Conservation (phyloP, 2,113 vertebrate species). For the Ramphastos sulfuratus region DNA sequence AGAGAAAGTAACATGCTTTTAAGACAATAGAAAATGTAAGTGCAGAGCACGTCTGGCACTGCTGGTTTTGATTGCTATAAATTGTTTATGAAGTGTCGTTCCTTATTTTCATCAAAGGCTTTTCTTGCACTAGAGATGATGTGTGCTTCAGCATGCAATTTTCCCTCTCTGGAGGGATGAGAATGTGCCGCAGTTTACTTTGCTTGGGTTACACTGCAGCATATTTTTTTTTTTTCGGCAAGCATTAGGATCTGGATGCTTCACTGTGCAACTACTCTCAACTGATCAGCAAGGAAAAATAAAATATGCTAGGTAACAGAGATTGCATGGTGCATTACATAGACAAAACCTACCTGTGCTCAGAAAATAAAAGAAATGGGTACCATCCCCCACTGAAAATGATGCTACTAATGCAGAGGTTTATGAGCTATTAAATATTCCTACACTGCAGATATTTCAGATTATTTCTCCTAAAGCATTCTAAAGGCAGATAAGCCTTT, state of each 20-base stretch:
- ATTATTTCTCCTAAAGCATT: not conserved
- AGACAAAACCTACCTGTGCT: not conserved
- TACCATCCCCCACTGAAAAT: slow-evolving; percentile 13
- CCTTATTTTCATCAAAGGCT: slow-evolving; percentile 26
- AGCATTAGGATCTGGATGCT: not conserved
- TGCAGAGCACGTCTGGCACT: not conserved
- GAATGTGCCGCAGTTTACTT: slow-evolving; percentile 31
- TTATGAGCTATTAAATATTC: slow-evolving; percentile 30
- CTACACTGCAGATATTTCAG: slow-evolving; percentile 28
- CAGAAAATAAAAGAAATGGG: not conserved
- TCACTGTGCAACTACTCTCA: not conserved
- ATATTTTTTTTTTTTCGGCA: not conserved
- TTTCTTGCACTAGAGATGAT: slow-evolving; percentile 25
- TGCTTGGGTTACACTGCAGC: slow-evolving; percentile 38
- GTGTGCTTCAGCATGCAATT: slow-evolving; percentile 20
- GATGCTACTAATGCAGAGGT: slow-evolving; percentile 46
- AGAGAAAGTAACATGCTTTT: not conserved
- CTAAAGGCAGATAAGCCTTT: not conserved
- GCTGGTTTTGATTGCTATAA: slow-evolving; percentile 28
- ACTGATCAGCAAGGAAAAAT: not conserved
- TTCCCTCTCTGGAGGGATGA: not conserved
- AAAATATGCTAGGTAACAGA: not conserved
- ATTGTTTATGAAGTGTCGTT: slow-evolving; percentile 58
- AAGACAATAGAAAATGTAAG: not conserved
- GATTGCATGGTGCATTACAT: not conserved